phyloP scores from a whole-genome alignment of 2,888 invertebrate genomes.

The Scaptomyza flava region DNA sequence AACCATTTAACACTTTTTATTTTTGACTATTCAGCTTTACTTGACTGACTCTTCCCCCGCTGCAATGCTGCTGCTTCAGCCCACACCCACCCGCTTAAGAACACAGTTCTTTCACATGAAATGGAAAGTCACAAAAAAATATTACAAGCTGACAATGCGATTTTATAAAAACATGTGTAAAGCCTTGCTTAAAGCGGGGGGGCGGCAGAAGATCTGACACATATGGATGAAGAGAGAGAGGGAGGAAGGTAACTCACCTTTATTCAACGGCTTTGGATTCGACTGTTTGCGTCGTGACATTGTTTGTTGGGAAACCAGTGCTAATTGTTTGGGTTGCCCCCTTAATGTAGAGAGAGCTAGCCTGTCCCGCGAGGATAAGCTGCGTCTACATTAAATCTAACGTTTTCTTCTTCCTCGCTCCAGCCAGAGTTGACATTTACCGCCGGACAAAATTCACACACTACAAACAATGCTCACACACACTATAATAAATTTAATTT shows the following conservation, averaged over 20 bases:
- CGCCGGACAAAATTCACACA: slow-evolving; percentile 48
- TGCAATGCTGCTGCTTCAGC: too few species aligned
- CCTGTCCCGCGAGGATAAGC: slow-evolving; percentile 13
- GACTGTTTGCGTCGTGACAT: slow-evolving; percentile 98
- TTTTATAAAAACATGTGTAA: slow-evolving; percentile 39
- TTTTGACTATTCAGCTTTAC: too few species aligned
- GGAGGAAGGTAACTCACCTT: slow-evolving; percentile 87
- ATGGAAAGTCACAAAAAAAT: slow-evolving; percentile 37
- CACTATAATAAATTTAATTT: slow-evolving; percentile 1
- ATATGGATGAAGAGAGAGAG: not conserved
- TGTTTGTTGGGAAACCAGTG: slow-evolving; percentile 59
- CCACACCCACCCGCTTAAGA: slow-evolving; percentile 8
- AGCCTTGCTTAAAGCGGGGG: not conserved
- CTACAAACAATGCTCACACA: slow-evolving; percentile 14
- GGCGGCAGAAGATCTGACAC: not conserved
- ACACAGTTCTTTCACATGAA: slow-evolving; percentile 68
- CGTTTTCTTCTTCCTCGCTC: not conserved
- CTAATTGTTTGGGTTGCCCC: slow-evolving; percentile 60
- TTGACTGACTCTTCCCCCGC: not conserved
- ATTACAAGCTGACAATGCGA: slow-evolving; percentile 65
- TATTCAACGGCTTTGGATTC: slow-evolving; percentile 95
- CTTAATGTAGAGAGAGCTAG: slow-evolving; percentile 49
- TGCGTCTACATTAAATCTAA: slow-evolving; percentile 66
- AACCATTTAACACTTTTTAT: not conserved
- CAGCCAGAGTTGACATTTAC: slow-evolving; percentile 52